A percentile compares a stretch with the other conserved stretches of the same genome.
phyloP scores from a whole-genome alignment of 2,797 vertebrate genomes.

The Ceyx erithaca region DNA sequence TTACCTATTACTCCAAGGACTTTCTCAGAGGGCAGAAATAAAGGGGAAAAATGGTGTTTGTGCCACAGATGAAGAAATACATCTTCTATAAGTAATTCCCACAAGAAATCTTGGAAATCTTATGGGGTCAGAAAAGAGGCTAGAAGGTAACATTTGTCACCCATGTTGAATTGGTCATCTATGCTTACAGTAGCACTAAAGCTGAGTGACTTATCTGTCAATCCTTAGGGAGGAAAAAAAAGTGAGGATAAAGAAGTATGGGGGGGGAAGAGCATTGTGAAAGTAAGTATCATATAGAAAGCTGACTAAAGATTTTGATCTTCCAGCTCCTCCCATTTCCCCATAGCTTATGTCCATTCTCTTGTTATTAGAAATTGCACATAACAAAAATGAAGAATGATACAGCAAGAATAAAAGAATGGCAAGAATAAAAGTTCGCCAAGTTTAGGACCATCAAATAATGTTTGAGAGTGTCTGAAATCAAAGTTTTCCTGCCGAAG shows the following conservation, averaged over 20 bases:
- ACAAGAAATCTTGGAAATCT: slow-evolving; percentile 75
- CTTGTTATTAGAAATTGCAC: not conserved
- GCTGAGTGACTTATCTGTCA: slow-evolving; percentile 17
- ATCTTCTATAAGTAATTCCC: slow-evolving; percentile 81
- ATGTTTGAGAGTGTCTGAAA: not conserved
- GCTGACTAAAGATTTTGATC: not conserved
- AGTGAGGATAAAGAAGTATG: slow-evolving; percentile 2
- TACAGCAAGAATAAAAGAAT: not conserved
- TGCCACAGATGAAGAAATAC: slow-evolving; percentile 76
- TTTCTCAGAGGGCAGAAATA: slow-evolving; percentile 75
- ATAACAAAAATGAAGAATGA: not conserved
- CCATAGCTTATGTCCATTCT: not conserved
- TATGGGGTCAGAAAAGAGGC: slow-evolving; percentile 57
- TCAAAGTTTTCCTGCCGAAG: not conserved
- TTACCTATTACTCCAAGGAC: slow-evolving; percentile 76
- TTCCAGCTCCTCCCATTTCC: not conserved
- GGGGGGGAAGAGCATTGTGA: not conserved
- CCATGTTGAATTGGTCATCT: slow-evolving; percentile 66
- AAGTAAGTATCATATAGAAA: not conserved
- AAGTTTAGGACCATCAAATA: not conserved
- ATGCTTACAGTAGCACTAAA: slow-evolving; percentile 59
- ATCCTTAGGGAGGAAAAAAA: slow-evolving; percentile 18
- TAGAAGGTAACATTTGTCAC: slow-evolving; percentile 75
- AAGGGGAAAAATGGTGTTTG: slow-evolving; percentile 70
- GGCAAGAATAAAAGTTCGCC: not conserved